Evolutionary conservation across 1,140 invertebrate genomes (phyloP).

Genomic region (Ostrea denselamellosa): DNA sequence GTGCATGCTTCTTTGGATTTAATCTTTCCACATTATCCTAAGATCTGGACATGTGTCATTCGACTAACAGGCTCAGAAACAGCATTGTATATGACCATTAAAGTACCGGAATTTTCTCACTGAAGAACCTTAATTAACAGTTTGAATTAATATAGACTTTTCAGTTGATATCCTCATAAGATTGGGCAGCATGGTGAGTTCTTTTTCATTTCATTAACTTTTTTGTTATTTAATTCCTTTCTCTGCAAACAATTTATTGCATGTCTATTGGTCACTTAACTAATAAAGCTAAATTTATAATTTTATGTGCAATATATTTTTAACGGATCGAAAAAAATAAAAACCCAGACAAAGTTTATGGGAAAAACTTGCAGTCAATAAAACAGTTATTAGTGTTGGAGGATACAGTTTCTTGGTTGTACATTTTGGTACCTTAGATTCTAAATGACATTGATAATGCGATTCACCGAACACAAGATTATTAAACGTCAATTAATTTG

Average conservation of each 20-base stretch:
- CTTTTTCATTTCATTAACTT: not conserved
- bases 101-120: not conserved
- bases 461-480: too few relatives aligned
- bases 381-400: too few relatives aligned
- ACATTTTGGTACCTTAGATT: too few relatives aligned
- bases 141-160: slow-evolving; percentile 13
- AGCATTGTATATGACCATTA: not conserved
- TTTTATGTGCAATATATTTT: not conserved
- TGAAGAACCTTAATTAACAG: not conserved
- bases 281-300: not conserved
- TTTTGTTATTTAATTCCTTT: not conserved
- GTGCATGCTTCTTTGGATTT: not conserved
- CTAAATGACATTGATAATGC: too few relatives aligned
- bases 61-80: not conserved
- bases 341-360: not conserved
- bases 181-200: not conserved
- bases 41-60: slow-evolving; percentile 14
- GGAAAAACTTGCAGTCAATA: not conserved
- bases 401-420: too few relatives aligned
- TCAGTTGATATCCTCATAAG: not conserved
- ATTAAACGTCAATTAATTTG: too few relatives aligned
- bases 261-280: not conserved
- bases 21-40: not conserved
- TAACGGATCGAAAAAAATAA: not conserved
- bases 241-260: not conserved